A percentile compares a stretch with the other conserved stretches of the same genome.
These are phyloP conservation scores for Maconellicoccus hirsutus DNA, from an alignment of 1,140 invertebrate species.

Conservation along the genomic window DNA sequence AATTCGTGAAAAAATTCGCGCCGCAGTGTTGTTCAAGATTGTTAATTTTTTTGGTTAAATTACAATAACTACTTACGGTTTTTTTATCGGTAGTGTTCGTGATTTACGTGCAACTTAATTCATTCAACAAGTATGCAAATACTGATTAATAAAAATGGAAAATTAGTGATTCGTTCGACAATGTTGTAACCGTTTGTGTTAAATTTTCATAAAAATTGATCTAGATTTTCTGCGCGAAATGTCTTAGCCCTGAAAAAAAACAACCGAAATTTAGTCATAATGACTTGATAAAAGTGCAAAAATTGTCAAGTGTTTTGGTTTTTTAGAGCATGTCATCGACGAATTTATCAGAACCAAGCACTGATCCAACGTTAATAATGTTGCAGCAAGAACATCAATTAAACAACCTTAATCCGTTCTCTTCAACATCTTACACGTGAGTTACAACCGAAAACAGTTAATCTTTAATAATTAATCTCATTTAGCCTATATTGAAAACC, in stretches of 20 bases:
- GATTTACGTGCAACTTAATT: no score
- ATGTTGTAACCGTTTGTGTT: no score
- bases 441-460: neutral
- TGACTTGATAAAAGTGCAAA: neutral
- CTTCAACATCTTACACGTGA: slow-evolving; percentile 6
- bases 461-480: slow-evolving; percentile 23
- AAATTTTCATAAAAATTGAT: no score
- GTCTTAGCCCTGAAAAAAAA: no score
- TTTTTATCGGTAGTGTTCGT: neutral
- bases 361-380: slow-evolving; percentile 17
- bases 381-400: slow-evolving; percentile 21
- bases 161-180: no score
- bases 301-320: neutral
- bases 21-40: neutral
- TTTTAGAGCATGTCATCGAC: slow-evolving; percentile 16
- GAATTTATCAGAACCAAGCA: slow-evolving; percentile 16
- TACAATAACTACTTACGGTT: neutral
- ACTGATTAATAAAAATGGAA: no score
- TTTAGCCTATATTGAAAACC: slow-evolving; percentile 18
- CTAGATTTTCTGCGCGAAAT: neutral
- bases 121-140: no score
- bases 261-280: neutral
- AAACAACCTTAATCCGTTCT: slow-evolving; percentile 10
- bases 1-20: neutral
- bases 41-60: neutral